Evolutionary conservation across 2,888 invertebrate species (phyloP).

Genomic region (Sminthurinus aureus): DNA sequence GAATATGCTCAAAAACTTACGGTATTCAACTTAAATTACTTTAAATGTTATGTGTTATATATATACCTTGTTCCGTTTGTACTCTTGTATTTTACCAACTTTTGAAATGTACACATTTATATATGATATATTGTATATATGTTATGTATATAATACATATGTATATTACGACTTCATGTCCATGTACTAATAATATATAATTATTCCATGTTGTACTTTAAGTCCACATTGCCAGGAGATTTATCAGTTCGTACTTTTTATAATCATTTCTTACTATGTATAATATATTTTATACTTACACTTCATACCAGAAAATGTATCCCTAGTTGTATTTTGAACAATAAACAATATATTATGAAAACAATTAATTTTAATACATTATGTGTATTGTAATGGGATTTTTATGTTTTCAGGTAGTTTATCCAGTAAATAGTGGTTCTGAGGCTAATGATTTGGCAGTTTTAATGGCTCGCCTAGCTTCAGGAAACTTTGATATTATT

Average conservation of each 20-base stretch:
- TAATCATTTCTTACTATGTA: too few relatives aligned
- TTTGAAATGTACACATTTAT: too few relatives aligned
- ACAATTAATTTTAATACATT: neutral
- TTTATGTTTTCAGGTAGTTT: constrained; percentile 73
- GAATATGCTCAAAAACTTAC: constrained; percentile 87
- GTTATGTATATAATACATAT: too few relatives aligned
- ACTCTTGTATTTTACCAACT: too few relatives aligned
- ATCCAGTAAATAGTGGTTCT: constrained; percentile 94
- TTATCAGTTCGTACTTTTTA: constrained; percentile 63
- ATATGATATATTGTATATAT: too few relatives aligned
- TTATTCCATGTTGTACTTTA: too few relatives aligned
- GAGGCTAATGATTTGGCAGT: constrained; percentile 97
- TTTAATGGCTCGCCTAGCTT: constrained; percentile 84
- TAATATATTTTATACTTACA: too few relatives aligned
- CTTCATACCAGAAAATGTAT: too few relatives aligned
- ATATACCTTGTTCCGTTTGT: too few relatives aligned
- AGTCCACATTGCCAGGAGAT: constrained; percentile 78
- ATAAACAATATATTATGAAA: constrained; percentile 1
- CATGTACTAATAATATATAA: too few relatives aligned
- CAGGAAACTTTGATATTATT: constrained; percentile 83
- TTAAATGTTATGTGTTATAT: too few relatives aligned
- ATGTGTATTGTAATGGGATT: neutral
- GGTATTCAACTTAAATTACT: constrained; percentile 59
- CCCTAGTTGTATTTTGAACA: neutral
- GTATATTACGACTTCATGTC: too few relatives aligned